Conservation (phyloP, 2,888 invertebrate genomes). For the Rotaria socialis region DNA sequence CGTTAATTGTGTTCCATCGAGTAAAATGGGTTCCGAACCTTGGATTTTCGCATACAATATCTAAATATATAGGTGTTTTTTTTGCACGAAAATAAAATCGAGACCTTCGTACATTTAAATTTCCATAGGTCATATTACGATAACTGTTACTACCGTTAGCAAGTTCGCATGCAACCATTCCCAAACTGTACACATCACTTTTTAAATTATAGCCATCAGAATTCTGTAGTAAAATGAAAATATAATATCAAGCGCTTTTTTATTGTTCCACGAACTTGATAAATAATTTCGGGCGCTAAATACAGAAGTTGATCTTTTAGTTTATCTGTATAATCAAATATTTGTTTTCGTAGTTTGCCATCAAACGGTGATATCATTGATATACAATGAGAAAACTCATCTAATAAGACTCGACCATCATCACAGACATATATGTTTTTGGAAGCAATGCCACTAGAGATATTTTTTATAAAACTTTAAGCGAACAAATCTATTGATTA, state of each 20-base stretch:
- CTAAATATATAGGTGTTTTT: background rate
- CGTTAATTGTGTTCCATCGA: constrained; percentile 4
- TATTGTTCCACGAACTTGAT: constrained; percentile 66
- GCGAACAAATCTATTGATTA: no score
- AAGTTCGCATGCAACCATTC: constrained; percentile 78
- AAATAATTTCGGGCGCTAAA: constrained; percentile 83
- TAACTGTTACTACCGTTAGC: constrained; percentile 85
- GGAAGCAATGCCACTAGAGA: background rate
- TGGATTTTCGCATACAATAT: background rate
- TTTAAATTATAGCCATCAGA: constrained; percentile 79
- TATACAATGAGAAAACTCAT: constrained; percentile 33
- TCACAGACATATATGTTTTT: constrained; percentile 19
- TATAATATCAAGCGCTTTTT: background rate
- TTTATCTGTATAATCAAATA: constrained; percentile 73
- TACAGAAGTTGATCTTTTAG: constrained; percentile 74
- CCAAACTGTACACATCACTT: constrained; percentile 84
- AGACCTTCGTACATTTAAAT: background rate
- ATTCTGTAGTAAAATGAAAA: constrained; percentile 63
- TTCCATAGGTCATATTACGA: constrained; percentile 60
- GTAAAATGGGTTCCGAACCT: background rate
- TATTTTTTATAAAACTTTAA: no score
- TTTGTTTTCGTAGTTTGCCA: constrained; percentile 60
- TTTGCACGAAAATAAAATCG: no score
- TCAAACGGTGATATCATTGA: constrained; percentile 26
- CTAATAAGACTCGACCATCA: constrained; percentile 18